Conservation (phyloP, 1,140 invertebrate genomes). For the Apis laboriosa region DNA sequence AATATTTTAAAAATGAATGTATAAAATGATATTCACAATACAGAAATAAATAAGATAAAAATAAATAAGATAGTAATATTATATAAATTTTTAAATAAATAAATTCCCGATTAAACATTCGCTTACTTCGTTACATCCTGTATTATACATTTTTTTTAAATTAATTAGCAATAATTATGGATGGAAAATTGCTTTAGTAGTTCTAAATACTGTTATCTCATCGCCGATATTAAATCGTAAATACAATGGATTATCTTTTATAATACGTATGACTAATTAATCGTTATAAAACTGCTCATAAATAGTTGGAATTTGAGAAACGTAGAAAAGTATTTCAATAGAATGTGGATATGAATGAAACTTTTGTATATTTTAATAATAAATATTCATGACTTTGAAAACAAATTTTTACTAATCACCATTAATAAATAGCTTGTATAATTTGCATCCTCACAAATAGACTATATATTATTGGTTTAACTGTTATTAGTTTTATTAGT, state of each 20-base stretch:
- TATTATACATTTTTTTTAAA: not conserved
- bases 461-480: not conserved
- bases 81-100: too few species aligned
- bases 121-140: not conserved
- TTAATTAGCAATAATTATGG: not conserved
- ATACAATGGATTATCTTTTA: not conserved
- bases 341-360: not conserved
- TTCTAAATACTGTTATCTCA: not conserved
- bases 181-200: not conserved
- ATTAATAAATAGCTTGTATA: not conserved
- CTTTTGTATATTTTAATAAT: not conserved
- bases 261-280: not conserved
- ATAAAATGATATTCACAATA: too few species aligned
- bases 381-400: not conserved
- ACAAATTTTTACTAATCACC: too few species aligned
- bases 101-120: too few species aligned
- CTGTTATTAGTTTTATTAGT: not conserved
- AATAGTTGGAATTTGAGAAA: not conserved
- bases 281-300: not conserved
- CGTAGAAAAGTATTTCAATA: not conserved
- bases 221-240: too few species aligned
- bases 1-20: too few species aligned
- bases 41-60: too few species aligned
- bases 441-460: not conserved
- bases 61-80: too few species aligned